Evolutionary conservation across 2,888 invertebrate genomes (phyloP).

Genomic region (Griposia aprilina): DNA sequence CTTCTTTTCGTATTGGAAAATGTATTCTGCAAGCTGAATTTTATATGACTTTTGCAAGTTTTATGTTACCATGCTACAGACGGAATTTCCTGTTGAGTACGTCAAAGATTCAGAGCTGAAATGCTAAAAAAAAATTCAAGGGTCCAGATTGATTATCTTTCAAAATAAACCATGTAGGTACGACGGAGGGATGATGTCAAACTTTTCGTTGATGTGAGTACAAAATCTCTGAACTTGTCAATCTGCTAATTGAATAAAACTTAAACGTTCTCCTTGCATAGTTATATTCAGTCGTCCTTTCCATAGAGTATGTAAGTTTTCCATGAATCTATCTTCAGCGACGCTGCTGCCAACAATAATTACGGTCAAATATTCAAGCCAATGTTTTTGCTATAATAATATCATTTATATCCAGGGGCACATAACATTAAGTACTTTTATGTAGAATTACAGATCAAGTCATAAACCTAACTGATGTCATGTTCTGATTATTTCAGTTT

Average conservation of each 20-base stretch:
- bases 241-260: too few relatives aligned
- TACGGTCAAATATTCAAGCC: conserved; percentile 49
- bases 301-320: background rate
- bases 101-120: background rate
- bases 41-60: background rate
- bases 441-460: conserved; percentile 1
- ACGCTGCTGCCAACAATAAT: conserved; percentile 53
- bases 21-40: conserved; percentile 1
- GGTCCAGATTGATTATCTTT: too few relatives aligned
- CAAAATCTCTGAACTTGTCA: too few relatives aligned
- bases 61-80: background rate
- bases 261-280: background rate
- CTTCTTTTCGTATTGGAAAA: background rate
- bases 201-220: too few relatives aligned
- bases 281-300: conserved; percentile 13
- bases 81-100: background rate
- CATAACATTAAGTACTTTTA: background rate
- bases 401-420: conserved; percentile 27
- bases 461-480: conserved; percentile 24
- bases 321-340: conserved; percentile 45
- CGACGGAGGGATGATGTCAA: too few relatives aligned
- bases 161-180: too few relatives aligned
- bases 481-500: conserved; percentile 8
- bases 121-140: background rate
- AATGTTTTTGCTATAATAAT: conserved; percentile 43